phyloP scores from a whole-genome alignment of 2,888 invertebrate species.

The Ormyrus rosae region DNA sequence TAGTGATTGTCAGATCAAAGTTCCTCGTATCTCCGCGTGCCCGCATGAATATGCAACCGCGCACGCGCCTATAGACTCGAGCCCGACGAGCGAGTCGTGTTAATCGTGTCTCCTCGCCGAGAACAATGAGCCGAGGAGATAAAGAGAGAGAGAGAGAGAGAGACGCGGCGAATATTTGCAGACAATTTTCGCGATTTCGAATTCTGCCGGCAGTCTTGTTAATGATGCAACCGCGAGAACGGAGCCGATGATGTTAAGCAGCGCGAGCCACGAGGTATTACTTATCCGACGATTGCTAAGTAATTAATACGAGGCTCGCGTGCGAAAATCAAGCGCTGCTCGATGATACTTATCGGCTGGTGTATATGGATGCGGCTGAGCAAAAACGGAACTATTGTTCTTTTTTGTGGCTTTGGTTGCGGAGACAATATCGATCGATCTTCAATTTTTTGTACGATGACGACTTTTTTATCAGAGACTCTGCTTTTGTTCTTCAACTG shows the following conservation, averaged over 20 bases:
- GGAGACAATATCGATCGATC: too few species aligned
- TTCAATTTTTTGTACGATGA: too few species aligned
- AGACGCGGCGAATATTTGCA: not conserved
- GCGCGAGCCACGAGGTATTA: not conserved
- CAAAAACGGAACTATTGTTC: too few species aligned
- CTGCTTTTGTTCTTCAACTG: too few species aligned
- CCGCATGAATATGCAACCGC: conserved; percentile 46
- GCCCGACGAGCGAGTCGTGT: conserved; percentile 5
- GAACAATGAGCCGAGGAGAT: conserved; percentile 29
- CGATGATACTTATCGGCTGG: too few species aligned
- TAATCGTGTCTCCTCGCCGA: conserved; percentile 19
- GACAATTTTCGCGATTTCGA: conserved; percentile 41
- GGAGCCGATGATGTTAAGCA: not conserved
- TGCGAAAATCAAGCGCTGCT: not conserved
- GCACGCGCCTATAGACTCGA: not conserved
- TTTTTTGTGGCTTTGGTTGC: too few species aligned
- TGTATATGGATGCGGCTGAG: too few species aligned
- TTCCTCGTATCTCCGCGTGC: conserved; percentile 26
- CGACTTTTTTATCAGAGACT: too few species aligned
- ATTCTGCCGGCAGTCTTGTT: conserved; percentile 25
- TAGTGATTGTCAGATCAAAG: conserved; percentile 52
- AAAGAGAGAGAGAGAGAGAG: not conserved
- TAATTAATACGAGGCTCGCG: conserved; percentile 25
- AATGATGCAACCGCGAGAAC: conserved; percentile 20
- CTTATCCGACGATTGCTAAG: conserved; percentile 14